Evolutionary conservation across 1,140 invertebrate genomes (phyloP).

Genomic region (Drosophila melanica): DNA sequence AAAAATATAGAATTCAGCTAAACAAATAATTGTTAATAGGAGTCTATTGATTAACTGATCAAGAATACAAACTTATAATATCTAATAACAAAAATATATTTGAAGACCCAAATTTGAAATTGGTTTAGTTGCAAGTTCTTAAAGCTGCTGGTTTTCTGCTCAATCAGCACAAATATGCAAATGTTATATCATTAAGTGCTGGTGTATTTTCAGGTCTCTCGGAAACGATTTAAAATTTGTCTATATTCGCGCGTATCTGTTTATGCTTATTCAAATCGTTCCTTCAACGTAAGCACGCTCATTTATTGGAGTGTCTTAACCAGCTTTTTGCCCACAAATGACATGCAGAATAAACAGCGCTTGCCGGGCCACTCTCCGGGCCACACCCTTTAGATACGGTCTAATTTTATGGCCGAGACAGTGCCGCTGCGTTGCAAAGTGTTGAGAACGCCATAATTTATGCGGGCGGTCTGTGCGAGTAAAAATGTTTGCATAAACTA

Average conservation of each 20-base stretch:
- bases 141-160: no score
- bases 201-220: background rate
- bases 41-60: no score
- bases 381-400: constrained; percentile 40
- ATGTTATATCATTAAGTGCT: background rate
- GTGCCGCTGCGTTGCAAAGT: constrained; percentile 21
- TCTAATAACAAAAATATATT: no score
- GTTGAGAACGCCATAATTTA: constrained; percentile 47
- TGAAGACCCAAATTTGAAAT: no score
- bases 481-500: constrained; percentile 58
- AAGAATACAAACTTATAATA: no score
- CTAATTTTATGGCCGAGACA: constrained; percentile 54
- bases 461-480: constrained; percentile 36
- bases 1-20: no score
- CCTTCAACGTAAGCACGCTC: background rate
- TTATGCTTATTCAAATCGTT: background rate
- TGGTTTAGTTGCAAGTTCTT: no score
- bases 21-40: no score
- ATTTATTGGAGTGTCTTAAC: constrained; percentile 11
- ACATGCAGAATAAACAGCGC: constrained; percentile 46
- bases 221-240: background rate
- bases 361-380: constrained; percentile 30
- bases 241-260: background rate
- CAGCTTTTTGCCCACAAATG: constrained; percentile 26
- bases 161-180: no score